These are phyloP conservation scores for Pampus argenteus DNA, from an alignment of 2,797 vertebrate species.

Conservation along the genomic window DNA sequence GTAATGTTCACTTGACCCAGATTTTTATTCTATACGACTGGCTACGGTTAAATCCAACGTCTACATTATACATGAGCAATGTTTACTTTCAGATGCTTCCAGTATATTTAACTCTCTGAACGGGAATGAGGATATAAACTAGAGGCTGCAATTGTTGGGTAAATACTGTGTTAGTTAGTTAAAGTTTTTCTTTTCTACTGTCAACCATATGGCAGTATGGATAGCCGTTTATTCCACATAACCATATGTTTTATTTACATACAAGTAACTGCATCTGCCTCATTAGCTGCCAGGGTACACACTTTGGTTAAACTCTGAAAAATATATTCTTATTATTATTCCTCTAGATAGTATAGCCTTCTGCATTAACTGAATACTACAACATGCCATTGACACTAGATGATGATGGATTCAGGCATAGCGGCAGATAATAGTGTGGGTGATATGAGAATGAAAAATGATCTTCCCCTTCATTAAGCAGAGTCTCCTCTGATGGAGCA, in stretches of 20 bases:
- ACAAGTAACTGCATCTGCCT: no score
- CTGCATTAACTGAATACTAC: conserved; percentile 5
- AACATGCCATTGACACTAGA: conserved; percentile 39
- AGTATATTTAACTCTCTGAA: conserved; percentile 5
- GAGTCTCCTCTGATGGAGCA: conserved; percentile 32
- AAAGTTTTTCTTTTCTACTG: conserved; percentile 2
- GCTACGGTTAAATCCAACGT: conserved; percentile 10
- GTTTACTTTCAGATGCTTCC: conserved; percentile 23
- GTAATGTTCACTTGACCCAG: conserved; percentile 65
- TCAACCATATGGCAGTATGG: neutral
- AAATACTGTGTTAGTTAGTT: neutral
- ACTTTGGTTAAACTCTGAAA: neutral
- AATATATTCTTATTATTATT: no score
- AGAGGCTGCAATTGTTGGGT: neutral
- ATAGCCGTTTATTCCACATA: conserved; percentile 9
- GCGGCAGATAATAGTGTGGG: conserved; percentile 33
- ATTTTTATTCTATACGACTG: conserved; percentile 49
- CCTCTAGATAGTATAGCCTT: neutral
- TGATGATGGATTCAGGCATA: conserved; percentile 52
- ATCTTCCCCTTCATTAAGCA: conserved; percentile 38
- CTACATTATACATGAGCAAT: conserved; percentile 33
- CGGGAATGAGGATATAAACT: neutral
- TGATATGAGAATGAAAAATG: conserved; percentile 44
- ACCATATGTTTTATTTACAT: conserved; percentile 27
- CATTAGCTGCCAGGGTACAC: no score